Conservation (phyloP, 2,888 invertebrate species). For the Lasioglossum oenotherae region DNA sequence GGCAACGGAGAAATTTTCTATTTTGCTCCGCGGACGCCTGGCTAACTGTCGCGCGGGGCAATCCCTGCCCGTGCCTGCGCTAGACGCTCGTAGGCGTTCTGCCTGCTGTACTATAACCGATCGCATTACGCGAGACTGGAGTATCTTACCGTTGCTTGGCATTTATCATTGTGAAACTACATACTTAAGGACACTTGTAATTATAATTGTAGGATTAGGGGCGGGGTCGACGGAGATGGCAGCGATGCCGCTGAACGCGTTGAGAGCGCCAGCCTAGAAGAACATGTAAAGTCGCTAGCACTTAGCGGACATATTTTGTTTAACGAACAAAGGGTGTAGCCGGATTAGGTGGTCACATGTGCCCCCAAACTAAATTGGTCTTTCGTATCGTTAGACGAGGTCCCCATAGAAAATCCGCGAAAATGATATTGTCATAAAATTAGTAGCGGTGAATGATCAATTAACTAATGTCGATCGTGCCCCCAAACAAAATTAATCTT, state of each 20-base stretch:
- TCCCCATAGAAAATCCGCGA: too few species aligned
- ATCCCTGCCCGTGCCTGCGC: neutral
- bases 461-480: too few species aligned
- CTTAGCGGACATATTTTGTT: conserved; percentile 62
- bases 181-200: neutral
- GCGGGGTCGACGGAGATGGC: neutral
- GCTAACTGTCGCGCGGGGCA: neutral
- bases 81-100: neutral
- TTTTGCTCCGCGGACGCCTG: neutral
- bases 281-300: conserved; percentile 52
- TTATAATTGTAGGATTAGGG: neutral
- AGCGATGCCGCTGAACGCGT: conserved; percentile 27
- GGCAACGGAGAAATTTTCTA: neutral
- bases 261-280: conserved; percentile 19
- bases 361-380: neutral
- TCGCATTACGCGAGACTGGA: neutral
- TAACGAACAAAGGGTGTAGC: conserved; percentile 41
- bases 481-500: too few species aligned
- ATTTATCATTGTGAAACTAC: neutral
- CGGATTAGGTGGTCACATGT: neutral
- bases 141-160: neutral
- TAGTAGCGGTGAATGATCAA: too few species aligned
- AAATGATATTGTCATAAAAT: too few species aligned
- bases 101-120: neutral
- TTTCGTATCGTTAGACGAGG: too few species aligned